A percentile compares a stretch with the other conserved stretches of the same genome.
These are phyloP conservation scores for Calcarius lapponicus DNA, from an alignment of 2,797 vertebrate genomes.

Conservation along the genomic window DNA sequence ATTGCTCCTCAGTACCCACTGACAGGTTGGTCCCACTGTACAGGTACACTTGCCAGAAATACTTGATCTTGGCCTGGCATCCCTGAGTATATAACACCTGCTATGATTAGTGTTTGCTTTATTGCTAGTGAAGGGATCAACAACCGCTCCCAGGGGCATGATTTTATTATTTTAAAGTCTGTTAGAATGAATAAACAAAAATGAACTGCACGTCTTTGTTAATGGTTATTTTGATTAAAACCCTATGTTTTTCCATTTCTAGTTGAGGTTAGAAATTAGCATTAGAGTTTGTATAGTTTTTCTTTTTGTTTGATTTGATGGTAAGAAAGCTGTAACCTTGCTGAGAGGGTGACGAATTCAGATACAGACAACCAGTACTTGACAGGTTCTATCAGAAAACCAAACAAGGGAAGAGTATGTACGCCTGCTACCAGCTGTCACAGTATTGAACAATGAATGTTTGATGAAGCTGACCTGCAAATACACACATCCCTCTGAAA, in stretches of 20 bases:
- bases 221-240: background rate
- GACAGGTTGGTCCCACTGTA: background rate
- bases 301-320: constrained; percentile 66
- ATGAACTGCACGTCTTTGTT: background rate
- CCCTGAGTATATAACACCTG: background rate
- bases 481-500: constrained; percentile 72
- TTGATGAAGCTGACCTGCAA: constrained; percentile 79
- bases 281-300: background rate
- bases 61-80: background rate
- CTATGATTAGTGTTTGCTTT: background rate
- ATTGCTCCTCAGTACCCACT: background rate
- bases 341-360: constrained; percentile 73
- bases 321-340: constrained; percentile 68
- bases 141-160: background rate
- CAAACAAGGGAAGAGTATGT: constrained; percentile 74
- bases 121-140: background rate
- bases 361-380: constrained; percentile 75
- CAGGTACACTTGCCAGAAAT: background rate
- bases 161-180: background rate
- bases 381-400: constrained; percentile 79
- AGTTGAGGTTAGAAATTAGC: constrained; percentile 4
- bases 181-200: constrained; percentile 6
- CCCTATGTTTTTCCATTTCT: background rate
- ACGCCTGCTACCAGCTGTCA: constrained; percentile 69
- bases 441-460: constrained; percentile 79